Conservation (phyloP, 1,140 invertebrate species). For the Tenebrio molitor region DNA sequence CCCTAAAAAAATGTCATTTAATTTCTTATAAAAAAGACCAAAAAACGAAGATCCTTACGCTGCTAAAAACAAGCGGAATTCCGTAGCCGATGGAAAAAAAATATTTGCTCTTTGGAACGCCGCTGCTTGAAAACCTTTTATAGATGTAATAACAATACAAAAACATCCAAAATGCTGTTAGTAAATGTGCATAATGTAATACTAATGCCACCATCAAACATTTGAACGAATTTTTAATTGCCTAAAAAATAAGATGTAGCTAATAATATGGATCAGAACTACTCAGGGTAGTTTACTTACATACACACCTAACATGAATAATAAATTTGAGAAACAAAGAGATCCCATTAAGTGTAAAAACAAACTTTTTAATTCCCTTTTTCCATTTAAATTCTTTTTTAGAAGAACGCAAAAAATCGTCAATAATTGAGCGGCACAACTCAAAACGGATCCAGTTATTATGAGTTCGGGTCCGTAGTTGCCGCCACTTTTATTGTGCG, state of each 20-base stretch:
- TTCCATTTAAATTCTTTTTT: slow-evolving; percentile 61
- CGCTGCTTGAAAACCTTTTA: slow-evolving; percentile 61
- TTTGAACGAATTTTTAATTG: slow-evolving; percentile 71
- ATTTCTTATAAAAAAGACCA: neutral
- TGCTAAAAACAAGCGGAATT: slow-evolving; percentile 25
- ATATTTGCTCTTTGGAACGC: slow-evolving; percentile 39
- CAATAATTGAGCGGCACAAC: slow-evolving; percentile 64
- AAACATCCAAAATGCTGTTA: slow-evolving; percentile 77
- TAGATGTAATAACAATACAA: slow-evolving; percentile 68
- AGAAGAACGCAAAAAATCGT: slow-evolving; percentile 64
- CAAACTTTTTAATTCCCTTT: slow-evolving; percentile 60
- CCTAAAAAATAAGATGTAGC: no score
- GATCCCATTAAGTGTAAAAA: slow-evolving; percentile 64
- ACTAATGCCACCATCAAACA: slow-evolving; percentile 76
- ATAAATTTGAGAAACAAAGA: slow-evolving; percentile 64
- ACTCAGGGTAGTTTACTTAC: no score
- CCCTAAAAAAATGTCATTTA: slow-evolving; percentile 67
- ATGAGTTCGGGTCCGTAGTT: slow-evolving; percentile 65
- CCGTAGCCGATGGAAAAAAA: slow-evolving; percentile 43
- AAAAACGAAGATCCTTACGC: slow-evolving; percentile 35
- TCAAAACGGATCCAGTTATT: slow-evolving; percentile 63
- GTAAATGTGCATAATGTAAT: slow-evolving; percentile 78
- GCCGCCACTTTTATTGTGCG: slow-evolving; percentile 61
- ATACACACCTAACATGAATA: slow-evolving; percentile 70
- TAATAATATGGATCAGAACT: slow-evolving; percentile 46